Evolutionary conservation across 2,113 vertebrate species (phyloP).

Genomic region (Notothenia coriiceps): DNA sequence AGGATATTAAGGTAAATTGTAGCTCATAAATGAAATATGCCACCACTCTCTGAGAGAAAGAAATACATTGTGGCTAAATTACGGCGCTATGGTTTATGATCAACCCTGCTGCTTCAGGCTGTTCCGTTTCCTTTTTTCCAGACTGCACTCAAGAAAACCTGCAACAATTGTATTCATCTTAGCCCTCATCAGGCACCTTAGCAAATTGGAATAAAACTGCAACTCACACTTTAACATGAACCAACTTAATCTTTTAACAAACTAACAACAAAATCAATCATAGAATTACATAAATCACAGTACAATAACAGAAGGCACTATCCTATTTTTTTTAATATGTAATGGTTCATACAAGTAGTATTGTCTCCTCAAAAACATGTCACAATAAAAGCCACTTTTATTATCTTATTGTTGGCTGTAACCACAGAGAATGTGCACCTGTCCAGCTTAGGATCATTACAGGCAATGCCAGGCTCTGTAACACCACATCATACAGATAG

Average conservation of each 20-base stretch:
- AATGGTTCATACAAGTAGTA: conserved; percentile 2
- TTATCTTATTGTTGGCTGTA: neutral
- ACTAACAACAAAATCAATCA: neutral
- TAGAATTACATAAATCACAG: neutral
- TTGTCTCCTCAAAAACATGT: neutral
- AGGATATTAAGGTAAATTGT: conserved; percentile 49
- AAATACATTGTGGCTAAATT: conserved; percentile 72
- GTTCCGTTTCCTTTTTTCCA: conserved; percentile 42
- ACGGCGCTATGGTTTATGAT: conserved; percentile 69
- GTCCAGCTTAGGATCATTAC: neutral
- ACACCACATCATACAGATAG: conserved; percentile 15
- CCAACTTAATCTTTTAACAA: neutral
- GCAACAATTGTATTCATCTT: conserved; percentile 56
- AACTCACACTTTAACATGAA: neutral
- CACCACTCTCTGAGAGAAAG: conserved; percentile 58
- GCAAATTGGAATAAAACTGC: conserved; percentile 16
- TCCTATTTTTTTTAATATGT: neutral
- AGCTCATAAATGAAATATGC: conserved; percentile 74
- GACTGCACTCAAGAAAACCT: conserved; percentile 45
- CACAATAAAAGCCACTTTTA: neutral
- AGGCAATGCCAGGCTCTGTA: conserved; percentile 21
- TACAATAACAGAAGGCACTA: neutral
- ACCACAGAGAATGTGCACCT: conserved; percentile 1
- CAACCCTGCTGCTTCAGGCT: conserved; percentile 49
- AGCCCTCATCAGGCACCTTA: conserved; percentile 27